A percentile compares a stretch with the other conserved stretches of the same genome.
Conservation (phyloP, 23 tunicate genomes). For the Oikopleura dioica region DNA sequence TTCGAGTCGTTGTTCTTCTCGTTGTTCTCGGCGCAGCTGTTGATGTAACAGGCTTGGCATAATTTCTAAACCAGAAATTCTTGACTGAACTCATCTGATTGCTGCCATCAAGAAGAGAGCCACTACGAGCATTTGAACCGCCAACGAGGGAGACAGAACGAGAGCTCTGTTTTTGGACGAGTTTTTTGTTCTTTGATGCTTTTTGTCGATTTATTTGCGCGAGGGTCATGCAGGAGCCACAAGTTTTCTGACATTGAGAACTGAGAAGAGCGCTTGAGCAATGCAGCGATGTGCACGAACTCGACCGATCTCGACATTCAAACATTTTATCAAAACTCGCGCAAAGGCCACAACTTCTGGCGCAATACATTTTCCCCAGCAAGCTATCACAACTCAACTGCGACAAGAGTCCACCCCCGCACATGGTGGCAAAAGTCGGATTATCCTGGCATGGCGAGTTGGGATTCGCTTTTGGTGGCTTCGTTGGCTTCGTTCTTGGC, state of each 20-base stretch:
- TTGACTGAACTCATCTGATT: too few relatives aligned
- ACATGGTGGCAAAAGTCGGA: background rate
- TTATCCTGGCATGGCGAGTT: slow-evolving; percentile 9
- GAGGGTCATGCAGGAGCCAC: background rate
- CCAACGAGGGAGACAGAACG: too few relatives aligned
- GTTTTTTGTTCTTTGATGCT: too few relatives aligned
- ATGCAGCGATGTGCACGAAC: background rate
- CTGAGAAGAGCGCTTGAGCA: background rate
- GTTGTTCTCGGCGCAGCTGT: background rate
- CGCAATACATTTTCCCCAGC: slow-evolving; percentile 9
- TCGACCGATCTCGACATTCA: background rate
- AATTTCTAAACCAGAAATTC: too few relatives aligned
- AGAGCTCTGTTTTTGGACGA: too few relatives aligned
- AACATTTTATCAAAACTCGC: background rate
- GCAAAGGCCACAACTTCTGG: background rate
- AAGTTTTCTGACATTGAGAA: background rate
- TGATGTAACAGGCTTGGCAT: background rate
- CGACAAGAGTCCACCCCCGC: background rate
- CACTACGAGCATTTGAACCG: too few relatives aligned
- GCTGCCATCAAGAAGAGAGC: too few relatives aligned
- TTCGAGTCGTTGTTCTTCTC: background rate
- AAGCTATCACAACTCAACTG: slow-evolving; percentile 9
- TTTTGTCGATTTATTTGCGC: too few relatives aligned
- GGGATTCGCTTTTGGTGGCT: background rate
- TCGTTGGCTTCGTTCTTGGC: too few relatives aligned